Base-by-base conservation (phyloP, 1,140 invertebrate species). In the Drosophila fuyamai region DNA sequence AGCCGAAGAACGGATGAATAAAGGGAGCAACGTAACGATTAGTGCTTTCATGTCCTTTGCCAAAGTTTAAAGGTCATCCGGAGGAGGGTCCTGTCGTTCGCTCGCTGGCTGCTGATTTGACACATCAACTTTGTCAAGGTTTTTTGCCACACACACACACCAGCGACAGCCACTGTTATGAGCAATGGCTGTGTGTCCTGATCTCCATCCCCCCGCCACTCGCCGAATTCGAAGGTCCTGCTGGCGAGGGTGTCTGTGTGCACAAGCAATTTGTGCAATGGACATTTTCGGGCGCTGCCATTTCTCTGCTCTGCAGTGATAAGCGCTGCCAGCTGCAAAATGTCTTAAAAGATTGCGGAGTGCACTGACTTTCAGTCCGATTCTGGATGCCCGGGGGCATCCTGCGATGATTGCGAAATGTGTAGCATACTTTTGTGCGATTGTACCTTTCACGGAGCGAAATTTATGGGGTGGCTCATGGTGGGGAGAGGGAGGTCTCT, bases 21-120 rank as follows among this genome's bases (percentile, higher is more conserved):
- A 86, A 90, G 81, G 79, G 89, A 81, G 89, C 83, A 91, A 91
- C 78, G 89, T 89, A 89, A 91, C 89, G 89, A 91, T 91, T 91
- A 91, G 89, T 91, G 79, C 89, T 84, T 91, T 91, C 89, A 91
- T 91, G 89, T 91, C 89, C 89, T 91, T 89, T 89, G 74, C 58
- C 84, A 89, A 85, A 91, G 89, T 91, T 91, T 91, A 91, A 91
- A 91, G 89, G 89, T 91, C 89, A 91, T 79, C 74, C 73, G 70
- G 67, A 73, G 48, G 72, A 70, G 44, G 46, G 47, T 57, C 70
- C 76, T 67, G 32, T 44, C 43, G 7, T 29, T 61, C 44, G 5
- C 47, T 72, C 62, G 63, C 55, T 77, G 68, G 59, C 81, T 88
- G 84, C 83, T 88, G 83, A 88, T 88, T 88, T 88, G 83, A 88